Base-by-base conservation (phyloP, 2,113 vertebrate species). In the Callithrix jacchus region DNA sequence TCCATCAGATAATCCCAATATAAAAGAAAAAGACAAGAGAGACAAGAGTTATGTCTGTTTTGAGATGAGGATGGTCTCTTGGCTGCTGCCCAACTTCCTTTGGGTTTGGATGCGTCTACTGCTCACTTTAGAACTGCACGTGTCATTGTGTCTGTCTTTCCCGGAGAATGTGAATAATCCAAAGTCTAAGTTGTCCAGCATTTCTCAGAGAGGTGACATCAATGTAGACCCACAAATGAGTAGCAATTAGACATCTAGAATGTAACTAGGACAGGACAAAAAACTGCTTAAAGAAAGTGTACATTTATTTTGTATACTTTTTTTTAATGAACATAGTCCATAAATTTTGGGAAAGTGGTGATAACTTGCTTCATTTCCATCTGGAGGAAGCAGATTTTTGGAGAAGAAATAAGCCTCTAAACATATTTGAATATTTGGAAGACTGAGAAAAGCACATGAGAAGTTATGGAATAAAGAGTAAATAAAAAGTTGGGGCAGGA, bases 341-440 rank as follows among this genome's bases (percentile, higher is more conserved):
- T 97, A 95, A 73, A 93, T 98, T 97, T 97, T 32, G 71, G 64
- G 80, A 92, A 95, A 94, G 93, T 96, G 95, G 49, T 97, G 89
- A 96, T 95, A 97, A 96, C 89, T 94, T 97, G 74, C 94, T 58
- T 96, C 56, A 89, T 93, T 91, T 92, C 92, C 97, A 97, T 97
- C 96, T 97, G 96, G 93, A 96, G 81, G 90, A 97, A 95, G 77
- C 95, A 97, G 92, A 96, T 90, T 97, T 98, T 92, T 89, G 90
- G 94, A 92, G 64, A 52, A 94, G 73, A 90, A 90, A 97, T 88
- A 93, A 71, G 68, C n/a, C 81, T 94, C 37, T 87, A 66, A 91
- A 87, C 90, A 95, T 95, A 93, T 74, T 74, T 95, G 77, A 94
- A 84, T 96, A 91, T 97, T 80, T 93, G 87, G 83, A 97, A 85